These are phyloP conservation scores for Bostrychus sinensis DNA, from an alignment of 2,113 vertebrate species.

Conservation along the genomic window DNA sequence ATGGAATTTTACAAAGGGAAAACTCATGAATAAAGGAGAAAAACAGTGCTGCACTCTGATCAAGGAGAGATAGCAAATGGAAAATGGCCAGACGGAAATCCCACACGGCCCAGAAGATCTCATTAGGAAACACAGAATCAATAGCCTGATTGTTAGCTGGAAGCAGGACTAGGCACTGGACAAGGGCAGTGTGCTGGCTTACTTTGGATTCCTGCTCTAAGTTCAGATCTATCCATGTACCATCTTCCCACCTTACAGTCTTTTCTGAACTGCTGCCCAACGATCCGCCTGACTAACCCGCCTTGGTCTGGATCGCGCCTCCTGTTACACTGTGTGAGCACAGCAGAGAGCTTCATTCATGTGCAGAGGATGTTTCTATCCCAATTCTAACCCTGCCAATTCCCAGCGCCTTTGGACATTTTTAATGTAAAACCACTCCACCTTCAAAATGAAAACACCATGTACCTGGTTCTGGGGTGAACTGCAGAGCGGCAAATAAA, in stretches of 20 bases:
- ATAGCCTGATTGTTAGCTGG: constrained; percentile 56
- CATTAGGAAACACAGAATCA: constrained; percentile 67
- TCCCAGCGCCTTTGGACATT: constrained; percentile 30
- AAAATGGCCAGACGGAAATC: constrained; percentile 58
- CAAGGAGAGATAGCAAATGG: constrained; percentile 50
- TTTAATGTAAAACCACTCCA: constrained; percentile 37
- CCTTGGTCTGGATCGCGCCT: constrained; percentile 31
- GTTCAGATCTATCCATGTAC: constrained; percentile 62
- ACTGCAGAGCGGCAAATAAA: constrained; percentile 28
- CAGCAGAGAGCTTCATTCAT: constrained; percentile 43
- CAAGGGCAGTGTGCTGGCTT: constrained; percentile 38
- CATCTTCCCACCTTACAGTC: constrained; percentile 32
- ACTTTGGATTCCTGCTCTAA: constrained; percentile 49
- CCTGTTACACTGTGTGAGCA: constrained; percentile 55
- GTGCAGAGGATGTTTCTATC: constrained; percentile 57
- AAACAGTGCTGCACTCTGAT: constrained; percentile 30
- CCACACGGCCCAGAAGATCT: constrained; percentile 64
- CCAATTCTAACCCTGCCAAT: constrained; percentile 32
- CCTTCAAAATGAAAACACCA: constrained; percentile 28
- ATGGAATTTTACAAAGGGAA: constrained; percentile 27
- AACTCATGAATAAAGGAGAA: constrained; percentile 14
- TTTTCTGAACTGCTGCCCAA: constrained; percentile 28
- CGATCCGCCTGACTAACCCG: constrained; percentile 47
- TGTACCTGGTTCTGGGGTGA: constrained; percentile 12
- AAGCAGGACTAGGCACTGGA: constrained; percentile 35